These are phyloP conservation scores for Colaptes auratus DNA, from an alignment of 2,113 vertebrate species.

Conservation along the genomic window DNA sequence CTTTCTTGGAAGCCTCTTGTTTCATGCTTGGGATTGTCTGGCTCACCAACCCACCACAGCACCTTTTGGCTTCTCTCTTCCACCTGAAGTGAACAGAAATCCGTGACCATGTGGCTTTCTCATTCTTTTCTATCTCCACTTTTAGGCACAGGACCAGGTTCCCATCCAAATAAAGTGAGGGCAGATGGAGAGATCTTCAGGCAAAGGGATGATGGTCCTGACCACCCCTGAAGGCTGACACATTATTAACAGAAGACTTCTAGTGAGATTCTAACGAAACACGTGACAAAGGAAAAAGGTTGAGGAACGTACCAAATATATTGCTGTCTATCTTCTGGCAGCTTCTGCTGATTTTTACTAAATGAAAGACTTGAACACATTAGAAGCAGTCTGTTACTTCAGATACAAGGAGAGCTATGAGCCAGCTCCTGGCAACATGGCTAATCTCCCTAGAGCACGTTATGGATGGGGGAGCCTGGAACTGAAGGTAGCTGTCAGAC, in stretches of 20 bases:
- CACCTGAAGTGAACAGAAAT: not conserved
- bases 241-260: not conserved
- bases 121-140: not conserved
- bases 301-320: not conserved
- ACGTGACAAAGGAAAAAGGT: not conserved
- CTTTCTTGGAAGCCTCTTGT: not conserved
- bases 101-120: not conserved
- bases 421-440: not conserved
- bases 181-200: not conserved
- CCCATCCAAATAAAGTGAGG: not conserved
- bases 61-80: not conserved
- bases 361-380: not conserved
- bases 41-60: rapidly evolving
- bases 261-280: not conserved
- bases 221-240: not conserved
- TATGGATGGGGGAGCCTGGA: not conserved
- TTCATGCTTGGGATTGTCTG: rapidly evolving
- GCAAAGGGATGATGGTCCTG: not conserved
- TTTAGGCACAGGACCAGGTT: not conserved
- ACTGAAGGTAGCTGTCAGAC: constrained; percentile 38
- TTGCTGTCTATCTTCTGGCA: not conserved
- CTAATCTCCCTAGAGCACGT: not conserved
- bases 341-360: constrained; percentile 15
- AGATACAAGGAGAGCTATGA: constrained; percentile 25
- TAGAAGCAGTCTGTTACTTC: constrained; percentile 31